Evolutionary conservation across 2,113 vertebrate genomes (phyloP).

Genomic region (Microcebus griseorufus): DNA sequence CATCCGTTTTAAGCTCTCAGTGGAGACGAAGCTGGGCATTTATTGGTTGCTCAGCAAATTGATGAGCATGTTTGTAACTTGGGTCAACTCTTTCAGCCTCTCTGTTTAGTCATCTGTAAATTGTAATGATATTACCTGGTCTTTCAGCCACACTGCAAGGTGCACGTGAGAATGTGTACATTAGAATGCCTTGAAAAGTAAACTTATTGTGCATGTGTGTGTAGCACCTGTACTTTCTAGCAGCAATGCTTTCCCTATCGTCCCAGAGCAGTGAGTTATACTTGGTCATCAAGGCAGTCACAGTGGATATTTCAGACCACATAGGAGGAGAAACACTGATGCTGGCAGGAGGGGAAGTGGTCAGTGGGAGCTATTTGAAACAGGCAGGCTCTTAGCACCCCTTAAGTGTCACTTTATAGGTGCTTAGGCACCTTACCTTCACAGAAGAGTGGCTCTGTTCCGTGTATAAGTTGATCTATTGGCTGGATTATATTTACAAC

Average conservation of each 20-base stretch:
- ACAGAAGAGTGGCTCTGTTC: neutral
- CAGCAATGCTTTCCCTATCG: neutral
- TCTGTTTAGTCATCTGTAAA: neutral
- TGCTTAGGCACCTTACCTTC: neutral
- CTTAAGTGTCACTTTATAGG: neutral
- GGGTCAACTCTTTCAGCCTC: neutral
- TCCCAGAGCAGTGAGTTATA: neutral
- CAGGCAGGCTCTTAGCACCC: neutral
- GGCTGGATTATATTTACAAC: slow-evolving; percentile 25
- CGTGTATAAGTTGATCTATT: neutral
- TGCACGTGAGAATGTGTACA: neutral
- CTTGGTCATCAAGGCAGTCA: neutral
- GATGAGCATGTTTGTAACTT: neutral
- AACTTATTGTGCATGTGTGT: neutral
- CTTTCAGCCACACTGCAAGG: neutral
- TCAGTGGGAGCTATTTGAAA: neutral
- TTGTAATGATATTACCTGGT: neutral
- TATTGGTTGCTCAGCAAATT: neutral
- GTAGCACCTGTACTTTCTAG: neutral
- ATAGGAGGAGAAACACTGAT: neutral
- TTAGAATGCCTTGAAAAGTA: neutral
- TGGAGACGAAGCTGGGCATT: neutral
- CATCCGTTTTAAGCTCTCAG: neutral
- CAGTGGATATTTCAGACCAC: neutral
- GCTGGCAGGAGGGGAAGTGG: neutral